Conservation (phyloP, 2,888 invertebrate genomes). For the Rhamnusium bicolor region DNA sequence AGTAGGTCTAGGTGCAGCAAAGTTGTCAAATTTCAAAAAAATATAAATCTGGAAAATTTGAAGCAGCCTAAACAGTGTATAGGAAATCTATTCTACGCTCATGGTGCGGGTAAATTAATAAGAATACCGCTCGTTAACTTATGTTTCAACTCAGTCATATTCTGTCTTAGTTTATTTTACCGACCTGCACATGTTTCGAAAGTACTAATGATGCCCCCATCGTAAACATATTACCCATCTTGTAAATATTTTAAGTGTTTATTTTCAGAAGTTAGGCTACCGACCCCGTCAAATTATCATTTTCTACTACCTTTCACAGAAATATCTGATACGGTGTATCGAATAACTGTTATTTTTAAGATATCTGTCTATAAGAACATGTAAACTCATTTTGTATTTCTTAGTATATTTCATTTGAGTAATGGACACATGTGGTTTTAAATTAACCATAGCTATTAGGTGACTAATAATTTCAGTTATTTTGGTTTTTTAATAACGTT, state of each 20-base stretch:
- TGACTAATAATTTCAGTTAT: too few species aligned
- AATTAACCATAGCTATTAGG: too few species aligned
- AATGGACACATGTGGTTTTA: too few species aligned
- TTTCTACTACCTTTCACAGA: slow-evolving; percentile 7
- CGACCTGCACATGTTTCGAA: slow-evolving; percentile 33
- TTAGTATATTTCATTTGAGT: too few species aligned
- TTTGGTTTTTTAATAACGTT: too few species aligned
- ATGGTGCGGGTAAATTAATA: slow-evolving; percentile 9
- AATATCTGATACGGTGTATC: background rate
- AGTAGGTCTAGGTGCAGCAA: too few species aligned
- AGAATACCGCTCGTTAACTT: slow-evolving; percentile 15
- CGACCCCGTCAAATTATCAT: slow-evolving; percentile 19
- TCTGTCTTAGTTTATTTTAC: slow-evolving; percentile 19
- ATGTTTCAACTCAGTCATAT: slow-evolving; percentile 8
- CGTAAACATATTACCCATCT: slow-evolving; percentile 39
- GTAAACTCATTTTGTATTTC: too few species aligned
- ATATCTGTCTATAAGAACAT: background rate
- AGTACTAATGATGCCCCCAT: slow-evolving; percentile 41
- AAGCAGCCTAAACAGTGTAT: too few species aligned
- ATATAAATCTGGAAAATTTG: too few species aligned
- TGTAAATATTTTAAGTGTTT: slow-evolving; percentile 30
- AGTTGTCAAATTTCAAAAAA: too few species aligned
- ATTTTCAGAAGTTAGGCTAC: slow-evolving; percentile 27
- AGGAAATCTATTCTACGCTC: too few species aligned
- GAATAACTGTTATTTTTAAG: background rate